These are phyloP conservation scores for Campoletis raptor DNA, from an alignment of 2,888 invertebrate genomes.

Conservation along the genomic window DNA sequence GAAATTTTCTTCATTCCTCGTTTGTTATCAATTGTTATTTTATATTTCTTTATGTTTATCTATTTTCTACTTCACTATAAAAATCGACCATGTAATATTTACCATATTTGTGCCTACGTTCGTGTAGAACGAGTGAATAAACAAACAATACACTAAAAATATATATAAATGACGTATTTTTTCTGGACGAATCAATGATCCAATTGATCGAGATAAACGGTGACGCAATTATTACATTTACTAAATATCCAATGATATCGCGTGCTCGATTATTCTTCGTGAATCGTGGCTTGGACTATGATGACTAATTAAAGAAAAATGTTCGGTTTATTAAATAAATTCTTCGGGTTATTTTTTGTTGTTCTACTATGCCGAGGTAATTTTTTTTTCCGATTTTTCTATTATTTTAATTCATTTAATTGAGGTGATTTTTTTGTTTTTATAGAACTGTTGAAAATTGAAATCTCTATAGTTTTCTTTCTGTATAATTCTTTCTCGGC, in stretches of 20 bases:
- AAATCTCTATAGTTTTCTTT: neutral
- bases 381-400: neutral
- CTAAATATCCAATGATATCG: constrained; percentile 11
- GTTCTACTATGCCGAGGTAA: constrained; percentile 43
- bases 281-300: constrained; percentile 1
- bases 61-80: neutral
- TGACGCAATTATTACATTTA: neutral
- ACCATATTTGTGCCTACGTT: neutral
- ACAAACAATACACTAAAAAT: neutral
- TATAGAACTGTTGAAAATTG: neutral
- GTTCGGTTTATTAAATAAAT: constrained; percentile 7
- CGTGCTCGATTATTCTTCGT: neutral
- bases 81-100: neutral
- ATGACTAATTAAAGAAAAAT: constrained; percentile 17
- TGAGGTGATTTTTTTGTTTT: constrained; percentile 6
- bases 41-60: neutral
- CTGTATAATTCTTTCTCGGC: neutral
- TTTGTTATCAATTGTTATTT: neutral
- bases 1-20: neutral
- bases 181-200: neutral
- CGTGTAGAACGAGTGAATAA: neutral
- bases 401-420: neutral
- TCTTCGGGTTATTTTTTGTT: constrained; percentile 9
- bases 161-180: neutral
- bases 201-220: constrained; percentile 8